Evolutionary conservation across 1,140 invertebrate genomes (phyloP).

Genomic region (Diorhabda sublineata): DNA sequence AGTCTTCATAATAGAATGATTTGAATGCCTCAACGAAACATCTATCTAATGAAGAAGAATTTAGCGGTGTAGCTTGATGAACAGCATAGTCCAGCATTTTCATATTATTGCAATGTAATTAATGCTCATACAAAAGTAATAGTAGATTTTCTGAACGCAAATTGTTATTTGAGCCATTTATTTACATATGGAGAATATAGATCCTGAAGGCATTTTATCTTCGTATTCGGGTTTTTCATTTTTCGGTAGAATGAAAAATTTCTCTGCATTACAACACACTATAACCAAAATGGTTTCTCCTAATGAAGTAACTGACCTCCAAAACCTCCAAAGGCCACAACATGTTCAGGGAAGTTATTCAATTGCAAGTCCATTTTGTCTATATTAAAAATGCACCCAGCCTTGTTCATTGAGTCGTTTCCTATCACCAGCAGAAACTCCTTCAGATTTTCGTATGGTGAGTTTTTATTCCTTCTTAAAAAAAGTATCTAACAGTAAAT

Average conservation of each 20-base stretch:
- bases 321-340: too few species aligned
- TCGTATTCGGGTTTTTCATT: constrained; percentile 31
- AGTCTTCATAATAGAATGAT: background rate
- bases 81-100: background rate
- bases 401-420: too few species aligned
- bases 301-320: too few species aligned
- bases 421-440: too few species aligned
- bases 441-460: too few species aligned
- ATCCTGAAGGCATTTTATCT: constrained; percentile 36
- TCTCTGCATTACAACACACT: constrained; percentile 24
- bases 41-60: background rate
- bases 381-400: too few species aligned
- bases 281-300: constrained; percentile 31
- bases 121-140: background rate
- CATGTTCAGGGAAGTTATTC: too few species aligned
- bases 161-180: background rate
- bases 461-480: too few species aligned
- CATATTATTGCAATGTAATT: background rate
- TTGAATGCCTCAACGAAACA: background rate
- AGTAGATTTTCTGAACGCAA: background rate
- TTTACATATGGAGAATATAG: constrained; percentile 25
- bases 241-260: constrained; percentile 26
- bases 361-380: too few species aligned
- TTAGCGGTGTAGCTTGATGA: background rate
- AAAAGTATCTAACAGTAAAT: too few species aligned